A percentile compares a stretch with the other conserved stretches of the same genome.
These are phyloP conservation scores for Leptinotarsa haldemani DNA, from an alignment of 2,888 invertebrate species.

Conservation along the genomic window DNA sequence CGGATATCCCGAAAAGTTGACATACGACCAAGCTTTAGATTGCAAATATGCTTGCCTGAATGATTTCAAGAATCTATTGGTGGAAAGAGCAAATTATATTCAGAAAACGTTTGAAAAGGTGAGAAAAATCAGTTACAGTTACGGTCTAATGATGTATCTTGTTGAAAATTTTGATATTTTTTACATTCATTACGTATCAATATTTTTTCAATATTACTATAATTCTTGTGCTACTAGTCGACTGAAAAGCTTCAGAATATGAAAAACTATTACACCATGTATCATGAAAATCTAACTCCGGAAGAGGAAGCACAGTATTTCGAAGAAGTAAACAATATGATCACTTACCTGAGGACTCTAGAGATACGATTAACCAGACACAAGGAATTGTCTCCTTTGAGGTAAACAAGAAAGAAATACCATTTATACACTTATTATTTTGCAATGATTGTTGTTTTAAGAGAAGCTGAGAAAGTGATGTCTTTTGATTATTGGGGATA, in stretches of 20 bases:
- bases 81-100: slow-evolving; percentile 74
- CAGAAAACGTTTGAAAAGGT: slow-evolving; percentile 76
- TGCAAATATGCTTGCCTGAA: slow-evolving; percentile 72
- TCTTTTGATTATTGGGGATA: no score
- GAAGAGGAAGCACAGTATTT: slow-evolving; percentile 74
- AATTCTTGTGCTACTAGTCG: slow-evolving; percentile 23
- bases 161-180: no score
- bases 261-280: slow-evolving; percentile 71
- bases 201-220: neutral
- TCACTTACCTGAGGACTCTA: slow-evolving; percentile 69
- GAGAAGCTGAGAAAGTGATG: no score
- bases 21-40: slow-evolving; percentile 63
- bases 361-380: slow-evolving; percentile 74
- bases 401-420: slow-evolving; percentile 48
- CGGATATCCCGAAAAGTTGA: slow-evolving; percentile 67
- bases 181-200: no score
- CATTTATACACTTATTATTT: neutral
- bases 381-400: slow-evolving; percentile 69
- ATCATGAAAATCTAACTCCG: slow-evolving; percentile 71
- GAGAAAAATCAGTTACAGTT: slow-evolving; percentile 22
- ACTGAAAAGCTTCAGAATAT: slow-evolving; percentile 61
- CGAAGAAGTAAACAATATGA: slow-evolving; percentile 66
- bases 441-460: no score
- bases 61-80: slow-evolving; percentile 75
- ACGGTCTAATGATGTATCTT: neutral